Evolutionary conservation across 2,797 vertebrate genomes (phyloP).

Genomic region (Hypotaenidia okinawae): DNA sequence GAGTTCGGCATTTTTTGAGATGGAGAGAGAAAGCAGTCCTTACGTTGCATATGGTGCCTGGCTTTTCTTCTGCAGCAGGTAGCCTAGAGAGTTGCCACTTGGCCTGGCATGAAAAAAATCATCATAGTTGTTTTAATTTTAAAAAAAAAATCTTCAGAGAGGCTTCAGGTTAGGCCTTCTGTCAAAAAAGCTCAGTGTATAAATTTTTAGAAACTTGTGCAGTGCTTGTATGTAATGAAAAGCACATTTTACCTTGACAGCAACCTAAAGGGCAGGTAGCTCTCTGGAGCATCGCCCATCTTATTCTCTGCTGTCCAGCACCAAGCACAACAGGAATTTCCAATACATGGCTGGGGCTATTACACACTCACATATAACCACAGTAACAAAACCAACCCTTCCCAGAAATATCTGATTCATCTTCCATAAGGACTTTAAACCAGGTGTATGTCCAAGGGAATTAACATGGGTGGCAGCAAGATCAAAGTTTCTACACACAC

Average conservation of each 20-base stretch:
- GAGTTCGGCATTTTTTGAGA: slow-evolving; percentile 50
- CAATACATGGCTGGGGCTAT: neutral
- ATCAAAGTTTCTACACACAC: neutral
- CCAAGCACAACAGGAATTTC: neutral
- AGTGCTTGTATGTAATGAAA: neutral
- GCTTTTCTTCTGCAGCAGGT: slow-evolving; percentile 34
- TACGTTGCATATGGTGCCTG: slow-evolving; percentile 52
- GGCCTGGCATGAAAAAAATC: neutral
- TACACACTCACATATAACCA: neutral
- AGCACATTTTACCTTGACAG: neutral
- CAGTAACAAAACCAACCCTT: neutral
- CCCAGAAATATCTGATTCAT: neutral
- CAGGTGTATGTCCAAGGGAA: neutral
- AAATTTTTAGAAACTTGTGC: neutral
- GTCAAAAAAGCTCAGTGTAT: neutral
- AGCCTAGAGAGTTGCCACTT: neutral
- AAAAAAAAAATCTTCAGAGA: neutral
- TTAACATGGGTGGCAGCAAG: neutral
- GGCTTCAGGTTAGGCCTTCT: neutral
- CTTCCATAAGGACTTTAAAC: neutral
- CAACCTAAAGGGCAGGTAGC: neutral
- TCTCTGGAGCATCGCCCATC: neutral
- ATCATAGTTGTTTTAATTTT: neutral
- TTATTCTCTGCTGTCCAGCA: neutral
- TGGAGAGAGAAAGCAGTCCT: neutral